Evolutionary conservation across 2,888 invertebrate species (phyloP).

Genomic region (Drosophila silvestris): DNA sequence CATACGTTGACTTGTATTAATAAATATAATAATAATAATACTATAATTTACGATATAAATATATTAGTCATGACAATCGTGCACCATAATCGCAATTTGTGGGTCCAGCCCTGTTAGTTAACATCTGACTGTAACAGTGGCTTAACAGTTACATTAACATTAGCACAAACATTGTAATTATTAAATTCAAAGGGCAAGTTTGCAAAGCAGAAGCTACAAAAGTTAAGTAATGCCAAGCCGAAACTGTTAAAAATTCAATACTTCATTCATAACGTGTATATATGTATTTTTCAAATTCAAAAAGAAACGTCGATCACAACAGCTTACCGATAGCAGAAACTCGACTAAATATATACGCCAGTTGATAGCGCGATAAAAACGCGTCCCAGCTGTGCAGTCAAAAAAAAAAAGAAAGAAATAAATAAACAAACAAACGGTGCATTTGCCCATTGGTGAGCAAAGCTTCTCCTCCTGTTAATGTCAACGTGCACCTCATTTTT

Average conservation of each 20-base stretch:
- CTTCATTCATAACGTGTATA: conserved; percentile 3
- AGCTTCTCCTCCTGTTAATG: conserved; percentile 3
- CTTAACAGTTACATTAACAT: conserved; percentile 20
- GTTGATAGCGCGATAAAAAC: conserved; percentile 32
- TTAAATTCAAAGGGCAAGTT: conserved; percentile 16
- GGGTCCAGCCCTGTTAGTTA: conserved; percentile 30
- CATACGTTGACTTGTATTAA: neutral
- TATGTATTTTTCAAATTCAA: neutral
- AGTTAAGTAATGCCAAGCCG: conserved; percentile 16
- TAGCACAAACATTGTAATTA: conserved; percentile 18
- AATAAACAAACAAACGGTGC: conserved; percentile 3
- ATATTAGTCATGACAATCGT: neutral
- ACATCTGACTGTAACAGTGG: conserved; percentile 22
- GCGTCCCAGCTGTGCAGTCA: conserved; percentile 45
- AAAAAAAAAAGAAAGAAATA: neutral
- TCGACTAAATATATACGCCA: conserved; percentile 15
- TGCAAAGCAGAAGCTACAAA: conserved; percentile 9
- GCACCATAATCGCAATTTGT: neutral
- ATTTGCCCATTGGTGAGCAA: conserved; percentile 20
- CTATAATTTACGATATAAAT: neutral
- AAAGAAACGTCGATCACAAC: neutral
- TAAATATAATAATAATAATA: neutral
- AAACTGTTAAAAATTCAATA: conserved; percentile 3
- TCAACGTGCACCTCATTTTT: conserved; percentile 11
- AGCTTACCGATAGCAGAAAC: conserved; percentile 2